Evolutionary conservation across 2,797 vertebrate species (phyloP).

Genomic region (Brachymystax lenok): DNA sequence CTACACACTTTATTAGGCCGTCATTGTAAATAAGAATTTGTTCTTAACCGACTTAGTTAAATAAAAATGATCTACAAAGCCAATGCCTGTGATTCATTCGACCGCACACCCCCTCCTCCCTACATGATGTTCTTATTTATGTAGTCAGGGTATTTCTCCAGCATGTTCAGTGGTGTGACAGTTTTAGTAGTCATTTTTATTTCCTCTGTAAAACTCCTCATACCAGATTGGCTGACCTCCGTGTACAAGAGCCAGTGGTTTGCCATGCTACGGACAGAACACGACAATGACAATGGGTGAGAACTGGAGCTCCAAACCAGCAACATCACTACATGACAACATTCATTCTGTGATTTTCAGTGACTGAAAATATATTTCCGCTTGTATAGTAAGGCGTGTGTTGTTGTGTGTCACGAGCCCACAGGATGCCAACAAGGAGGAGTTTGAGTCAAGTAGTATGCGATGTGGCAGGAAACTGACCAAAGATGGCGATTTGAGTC

Average conservation of each 20-base stretch:
- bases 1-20: background rate
- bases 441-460: constrained; percentile 93
- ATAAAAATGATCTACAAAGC: background rate
- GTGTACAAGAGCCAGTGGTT: constrained; percentile 99
- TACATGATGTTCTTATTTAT: constrained; percentile 3
- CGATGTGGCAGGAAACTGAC: constrained; percentile 93
- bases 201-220: background rate
- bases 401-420: constrained; percentile 74
- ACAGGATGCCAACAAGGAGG: constrained; percentile 92
- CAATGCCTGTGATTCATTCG: background rate
- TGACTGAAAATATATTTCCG: no score
- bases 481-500: constrained; percentile 96
- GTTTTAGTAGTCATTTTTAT: background rate
- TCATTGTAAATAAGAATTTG: no score
- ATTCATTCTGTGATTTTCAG: no score
- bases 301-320: constrained; percentile 37
- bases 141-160: constrained; percentile 97
- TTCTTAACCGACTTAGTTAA: no score
- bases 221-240: constrained; percentile 86
- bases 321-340: background rate
- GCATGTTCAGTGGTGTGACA: constrained; percentile 90
- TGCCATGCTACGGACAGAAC: constrained; percentile 96
- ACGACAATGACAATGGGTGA: constrained; percentile 95
- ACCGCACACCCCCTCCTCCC: no score
- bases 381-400: no score